A percentile compares a stretch with the other conserved stretches of the same genome.
These are phyloP conservation scores for Tylochromis polylepis DNA, from an alignment of 2,113 vertebrate species.

Conservation along the genomic window DNA sequence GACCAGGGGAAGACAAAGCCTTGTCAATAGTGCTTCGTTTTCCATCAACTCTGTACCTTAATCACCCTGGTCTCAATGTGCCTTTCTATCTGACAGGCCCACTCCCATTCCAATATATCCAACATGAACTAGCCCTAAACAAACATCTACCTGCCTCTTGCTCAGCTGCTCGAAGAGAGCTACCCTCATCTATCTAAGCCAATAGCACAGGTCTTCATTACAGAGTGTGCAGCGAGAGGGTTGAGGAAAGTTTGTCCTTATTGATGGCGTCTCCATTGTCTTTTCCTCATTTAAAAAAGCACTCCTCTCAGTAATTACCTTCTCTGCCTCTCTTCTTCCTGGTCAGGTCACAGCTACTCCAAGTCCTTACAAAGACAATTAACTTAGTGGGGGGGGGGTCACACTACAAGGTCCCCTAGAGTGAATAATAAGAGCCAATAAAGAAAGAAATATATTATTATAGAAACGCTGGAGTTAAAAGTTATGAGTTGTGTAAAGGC, in stretches of 20 bases:
- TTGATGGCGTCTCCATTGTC: constrained; percentile 71
- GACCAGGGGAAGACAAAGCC: constrained; percentile 64
- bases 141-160: constrained; percentile 67
- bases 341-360: constrained; percentile 56
- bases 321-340: constrained; percentile 30
- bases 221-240: constrained; percentile 56
- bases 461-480: not conserved
- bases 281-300: constrained; percentile 47
- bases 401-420: not conserved
- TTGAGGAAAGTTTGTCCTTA: constrained; percentile 62
- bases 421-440: constrained; percentile 20
- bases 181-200: constrained; percentile 68
- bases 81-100: constrained; percentile 49
- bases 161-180: constrained; percentile 37
- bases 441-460: constrained; percentile 17
- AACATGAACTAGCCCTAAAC: constrained; percentile 55
- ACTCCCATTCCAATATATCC: constrained; percentile 67
- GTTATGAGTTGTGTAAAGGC: not conserved
- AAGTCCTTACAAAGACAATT: constrained; percentile 59
- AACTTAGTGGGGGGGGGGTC: not conserved
- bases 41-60: constrained; percentile 75
- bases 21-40: constrained; percentile 70
- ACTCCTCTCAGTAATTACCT: constrained; percentile 62
- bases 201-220: constrained; percentile 74
- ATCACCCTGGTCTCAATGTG: constrained; percentile 69